Percentiles rank a stretch among this genome's conserved stretches.
These are phyloP conservation scores for Hydrozoanthus tunicans DNA, from an alignment of 64 coral and sea anemone genomes.

Conservation along the genomic window DNA sequence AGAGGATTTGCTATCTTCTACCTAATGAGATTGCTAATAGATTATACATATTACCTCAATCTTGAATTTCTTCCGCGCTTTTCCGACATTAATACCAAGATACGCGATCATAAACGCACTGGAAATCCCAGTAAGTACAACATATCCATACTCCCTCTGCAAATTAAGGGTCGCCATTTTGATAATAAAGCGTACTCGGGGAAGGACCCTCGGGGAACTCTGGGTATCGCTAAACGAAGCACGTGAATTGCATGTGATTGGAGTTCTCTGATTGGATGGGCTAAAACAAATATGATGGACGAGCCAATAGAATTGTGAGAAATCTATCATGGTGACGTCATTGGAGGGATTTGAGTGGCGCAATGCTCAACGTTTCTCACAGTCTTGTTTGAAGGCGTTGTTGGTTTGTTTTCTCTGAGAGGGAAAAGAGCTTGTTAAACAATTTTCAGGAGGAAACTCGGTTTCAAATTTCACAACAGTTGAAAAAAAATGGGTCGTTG, in stretches of 20 bases:
- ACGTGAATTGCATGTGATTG: constrained; percentile 27
- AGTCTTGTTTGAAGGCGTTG: not conserved
- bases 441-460: not conserved
- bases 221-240: not conserved
- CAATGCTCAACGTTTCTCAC: constrained; percentile 36
- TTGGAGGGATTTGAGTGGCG: constrained; percentile 56
- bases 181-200: not conserved
- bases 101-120: constrained; percentile 80
- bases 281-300: not conserved
- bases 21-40: too few species aligned
- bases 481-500: not conserved
- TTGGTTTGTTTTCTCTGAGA: too few species aligned
- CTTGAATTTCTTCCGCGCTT: constrained; percentile 90
- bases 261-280: constrained; percentile 55
- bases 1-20: too few species aligned
- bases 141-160: constrained; percentile 86
- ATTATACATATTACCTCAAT: constrained; percentile 54
- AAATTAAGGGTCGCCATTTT: constrained; percentile 77
- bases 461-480: constrained; percentile 53
- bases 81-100: constrained; percentile 75
- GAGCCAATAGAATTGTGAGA: constrained; percentile 53
- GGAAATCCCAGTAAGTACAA: constrained; percentile 87
- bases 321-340: not conserved
- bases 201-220: not conserved
- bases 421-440: not conserved